Base-by-base conservation (phyloP, 2,888 invertebrate genomes). In the Anthrax anthrax region DNA sequence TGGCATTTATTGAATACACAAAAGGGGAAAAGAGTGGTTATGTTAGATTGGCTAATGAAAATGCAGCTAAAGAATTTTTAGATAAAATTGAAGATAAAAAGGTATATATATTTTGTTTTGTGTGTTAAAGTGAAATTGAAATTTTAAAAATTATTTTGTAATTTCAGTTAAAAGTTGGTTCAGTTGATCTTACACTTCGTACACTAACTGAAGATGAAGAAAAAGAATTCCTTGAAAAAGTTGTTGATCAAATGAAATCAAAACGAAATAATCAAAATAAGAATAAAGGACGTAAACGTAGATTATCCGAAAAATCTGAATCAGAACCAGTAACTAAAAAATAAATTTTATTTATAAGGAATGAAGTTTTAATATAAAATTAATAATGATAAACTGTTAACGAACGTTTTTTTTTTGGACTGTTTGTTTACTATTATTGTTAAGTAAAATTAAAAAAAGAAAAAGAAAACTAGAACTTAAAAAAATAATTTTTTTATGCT, bases 1-100 rank as follows among this genome's bases (percentile, higher is more conserved):
- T 84, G 41, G 81, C 82, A 0, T 91, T 75, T 61, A 75, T 90
- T 51, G 85, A 87, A 60, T 88, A 78, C 61, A 78, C 76, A 54
- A 77, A 76, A 44, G 88, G 86, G 1, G 80, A 86, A 52, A 67
- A 73, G 5, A 76, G 80, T 55, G 90, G 84, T 1, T 81, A 80
- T 67, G 71, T 86, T 17, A 75, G 89, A 38, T 72, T 88, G 44
- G 65, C 75, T 4, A 78, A 77, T 50, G 83, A 83, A 58, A 77
- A 84, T 60, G 66, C 75, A 9, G 88, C 84, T 0, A 75, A 77
- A 51, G 73, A 75, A 45, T 63, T 84, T 44, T 58, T 75, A 17
- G 77, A 76, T 39, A 80, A 81, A 60, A 64, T 83, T 42, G 70
- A 74, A 1, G 77, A 80, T 46, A 74, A 75, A 2, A 80, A 78